Base-by-base conservation (phyloP, 2,888 invertebrate species). In the Cerastis leucographa region DNA sequence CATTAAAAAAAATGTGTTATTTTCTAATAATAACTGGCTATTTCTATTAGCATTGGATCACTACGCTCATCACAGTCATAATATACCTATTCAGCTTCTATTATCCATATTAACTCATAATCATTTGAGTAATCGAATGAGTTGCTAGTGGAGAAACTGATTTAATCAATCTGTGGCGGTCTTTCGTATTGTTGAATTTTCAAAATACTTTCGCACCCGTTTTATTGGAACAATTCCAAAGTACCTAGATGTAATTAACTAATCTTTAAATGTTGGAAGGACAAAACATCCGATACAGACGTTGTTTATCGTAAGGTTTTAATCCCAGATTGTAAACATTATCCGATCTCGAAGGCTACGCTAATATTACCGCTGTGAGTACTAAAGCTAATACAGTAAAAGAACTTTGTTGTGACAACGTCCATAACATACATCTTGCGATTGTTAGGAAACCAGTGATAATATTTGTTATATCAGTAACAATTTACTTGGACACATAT, bases 291-390 rank as follows among this genome's bases (percentile, higher is more conserved):
- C 8, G 51, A 62, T 69, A 69, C 49, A 35, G 35, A 35, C 22
- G n/a, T 14, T 54, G 29, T 61, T 65, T 68, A 66, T 76, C 59
- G 19, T 59, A 71, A 54, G 68, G 67, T 49, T 76, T 42, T 74
- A 73, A 85, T 85, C 68, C 61, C 56, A 59, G 65, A 62, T 69
- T 71, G 85, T 74, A 85, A 83, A 81, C 82, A 81, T 49, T 70
- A 84, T 85, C 81, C 68, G 69, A 85, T 81, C 68, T 71, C 71
- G 74, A 77, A 81, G 82, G 85, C 65, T 69, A 61, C 46, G 35
- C 54, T 54, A 67, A 75, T 42, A 72, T 81, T 65, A 84, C 17
- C 7, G 46, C 62, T 71, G 12, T 77, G 71, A 78, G n/a, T 44
- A 75, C 67, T 68, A 75, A 84, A 68, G 62, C 71, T 70, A 65